These are phyloP conservation scores for Drosophila demipolita DNA, from an alignment of 2,888 invertebrate species.

Conservation along the genomic window DNA sequence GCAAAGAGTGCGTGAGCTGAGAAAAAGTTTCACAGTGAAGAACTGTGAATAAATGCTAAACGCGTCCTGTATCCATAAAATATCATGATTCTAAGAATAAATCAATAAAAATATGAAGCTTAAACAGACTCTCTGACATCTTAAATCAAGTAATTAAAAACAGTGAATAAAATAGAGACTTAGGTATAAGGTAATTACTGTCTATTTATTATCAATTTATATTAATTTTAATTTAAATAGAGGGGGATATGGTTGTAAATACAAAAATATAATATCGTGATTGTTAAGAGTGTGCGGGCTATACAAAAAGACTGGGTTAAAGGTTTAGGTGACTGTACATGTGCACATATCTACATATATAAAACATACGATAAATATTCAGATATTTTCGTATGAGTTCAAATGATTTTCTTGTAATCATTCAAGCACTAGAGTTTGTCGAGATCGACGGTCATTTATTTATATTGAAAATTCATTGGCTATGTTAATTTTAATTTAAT, in stretches of 20 bases:
- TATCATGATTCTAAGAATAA: background rate
- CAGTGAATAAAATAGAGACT: background rate
- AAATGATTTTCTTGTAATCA: background rate
- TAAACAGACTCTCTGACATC: background rate
- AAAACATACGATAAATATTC: background rate
- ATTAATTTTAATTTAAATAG: background rate
- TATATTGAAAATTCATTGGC: slow-evolving; percentile 34
- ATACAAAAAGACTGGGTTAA: background rate
- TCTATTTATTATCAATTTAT: background rate
- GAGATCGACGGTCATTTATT: slow-evolving; percentile 1
- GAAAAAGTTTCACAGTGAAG: background rate
- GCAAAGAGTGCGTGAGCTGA: background rate
- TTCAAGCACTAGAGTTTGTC: background rate
- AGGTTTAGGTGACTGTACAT: background rate
- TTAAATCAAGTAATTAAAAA: background rate
- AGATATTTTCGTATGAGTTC: background rate
- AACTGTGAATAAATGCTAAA: background rate
- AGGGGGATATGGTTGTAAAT: background rate
- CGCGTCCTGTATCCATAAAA: background rate
- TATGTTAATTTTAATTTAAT: slow-evolving; percentile 68
- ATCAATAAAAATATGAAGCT: background rate
- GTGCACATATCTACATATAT: background rate
- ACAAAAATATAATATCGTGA: background rate
- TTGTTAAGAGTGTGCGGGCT: background rate
- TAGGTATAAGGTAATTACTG: background rate